Conservation (phyloP, 1,140 invertebrate species). For the Apis florea region DNA sequence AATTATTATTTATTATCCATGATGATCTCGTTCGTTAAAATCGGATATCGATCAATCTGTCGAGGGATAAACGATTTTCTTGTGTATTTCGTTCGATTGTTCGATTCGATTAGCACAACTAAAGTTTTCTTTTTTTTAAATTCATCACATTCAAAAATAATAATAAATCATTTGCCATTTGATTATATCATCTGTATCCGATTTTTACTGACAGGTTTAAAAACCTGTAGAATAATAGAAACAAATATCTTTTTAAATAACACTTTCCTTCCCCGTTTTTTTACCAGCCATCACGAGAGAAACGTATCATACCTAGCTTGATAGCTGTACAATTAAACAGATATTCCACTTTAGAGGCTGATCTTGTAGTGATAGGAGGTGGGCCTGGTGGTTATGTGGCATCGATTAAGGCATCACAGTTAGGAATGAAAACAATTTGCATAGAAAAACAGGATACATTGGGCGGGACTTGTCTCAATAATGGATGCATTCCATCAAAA, state of each 20-base stretch:
- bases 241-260: background rate
- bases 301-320: constrained; percentile 71
- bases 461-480: constrained; percentile 98
- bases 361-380: constrained; percentile 98
- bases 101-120: background rate
- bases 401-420: constrained; percentile 98
- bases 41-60: constrained; percentile 19
- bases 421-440: constrained; percentile 98
- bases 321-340: constrained; percentile 72
- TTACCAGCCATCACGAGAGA: constrained; percentile 74
- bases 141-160: background rate
- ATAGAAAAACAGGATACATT: constrained; percentile 97
- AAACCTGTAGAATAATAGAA: background rate
- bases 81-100: background rate
- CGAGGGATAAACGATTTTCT: constrained; percentile 50
- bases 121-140: background rate
- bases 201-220: background rate
- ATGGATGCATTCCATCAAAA: constrained; percentile 96
- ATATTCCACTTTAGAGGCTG: constrained; percentile 90
- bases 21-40: too few species aligned
- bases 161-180: background rate
- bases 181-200: constrained; percentile 54
- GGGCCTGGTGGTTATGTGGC: constrained; percentile 99
- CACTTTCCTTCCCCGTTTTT: background rate
- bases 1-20: background rate